A percentile compares a stretch with the other conserved stretches of the same genome.
These are phyloP conservation scores for Squalus acanthias DNA, from an alignment of 2,797 vertebrate species.

Conservation along the genomic window DNA sequence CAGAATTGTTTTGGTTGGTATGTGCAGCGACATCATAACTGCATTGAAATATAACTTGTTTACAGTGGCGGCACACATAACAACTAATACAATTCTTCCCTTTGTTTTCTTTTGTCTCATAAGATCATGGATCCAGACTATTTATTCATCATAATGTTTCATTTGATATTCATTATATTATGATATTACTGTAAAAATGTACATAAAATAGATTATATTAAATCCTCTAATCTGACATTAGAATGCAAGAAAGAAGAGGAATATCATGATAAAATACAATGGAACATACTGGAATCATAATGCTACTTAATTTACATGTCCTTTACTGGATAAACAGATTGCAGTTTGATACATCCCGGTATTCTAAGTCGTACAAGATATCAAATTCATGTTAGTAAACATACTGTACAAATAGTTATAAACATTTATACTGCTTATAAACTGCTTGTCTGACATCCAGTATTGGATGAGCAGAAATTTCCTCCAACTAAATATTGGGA, in stretches of 20 bases:
- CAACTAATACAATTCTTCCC: not conserved
- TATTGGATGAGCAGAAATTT: too few species aligned
- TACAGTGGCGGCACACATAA: not conserved
- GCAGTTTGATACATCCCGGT: not conserved
- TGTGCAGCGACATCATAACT: not conserved
- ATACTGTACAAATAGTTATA: too few species aligned
- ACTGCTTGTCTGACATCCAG: too few species aligned
- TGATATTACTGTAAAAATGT: not conserved
- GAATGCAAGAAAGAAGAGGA: not conserved
- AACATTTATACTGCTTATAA: too few species aligned
- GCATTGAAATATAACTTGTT: not conserved
- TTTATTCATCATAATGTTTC: not conserved
- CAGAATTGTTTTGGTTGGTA: not conserved
- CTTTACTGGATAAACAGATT: not conserved
- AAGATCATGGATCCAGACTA: not conserved
- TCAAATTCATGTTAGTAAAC: too few species aligned
- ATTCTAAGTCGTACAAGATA: not conserved
- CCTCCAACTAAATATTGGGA: too few species aligned
- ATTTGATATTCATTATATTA: not conserved
- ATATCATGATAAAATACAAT: not conserved
- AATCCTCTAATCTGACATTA: not conserved
- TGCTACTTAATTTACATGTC: not conserved
- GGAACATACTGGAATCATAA: not conserved
- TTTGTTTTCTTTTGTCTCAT: not conserved
- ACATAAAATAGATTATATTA: not conserved